phyloP scores from a whole-genome alignment of 2,113 vertebrate species.

The Gymnorhina tibicen region DNA sequence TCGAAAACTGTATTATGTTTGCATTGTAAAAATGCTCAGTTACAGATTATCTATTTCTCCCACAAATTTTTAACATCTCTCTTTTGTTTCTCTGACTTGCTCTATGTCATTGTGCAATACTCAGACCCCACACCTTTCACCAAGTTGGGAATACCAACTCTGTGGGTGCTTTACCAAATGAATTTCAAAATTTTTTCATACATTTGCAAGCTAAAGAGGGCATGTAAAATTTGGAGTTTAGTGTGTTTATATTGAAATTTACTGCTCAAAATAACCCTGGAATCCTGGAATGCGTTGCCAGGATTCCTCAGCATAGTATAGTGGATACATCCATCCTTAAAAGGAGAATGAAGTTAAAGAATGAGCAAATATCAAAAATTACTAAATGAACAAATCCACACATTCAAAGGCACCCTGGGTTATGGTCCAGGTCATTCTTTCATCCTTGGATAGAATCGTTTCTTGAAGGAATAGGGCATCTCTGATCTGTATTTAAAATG shows the following conservation, averaged over 20 bases:
- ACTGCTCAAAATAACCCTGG: neutral
- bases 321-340: neutral
- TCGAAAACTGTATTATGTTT: neutral
- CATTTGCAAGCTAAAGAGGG: neutral
- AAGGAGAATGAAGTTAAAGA: neutral
- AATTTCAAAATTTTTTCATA: neutral
- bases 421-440: neutral
- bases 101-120: neutral
- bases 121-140: neutral
- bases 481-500: neutral
- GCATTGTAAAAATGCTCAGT: neutral
- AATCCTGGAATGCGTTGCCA: neutral
- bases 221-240: neutral
- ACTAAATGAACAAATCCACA: neutral
- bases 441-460: neutral
- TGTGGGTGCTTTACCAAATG: neutral
- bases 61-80: neutral
- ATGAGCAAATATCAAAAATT: neutral
- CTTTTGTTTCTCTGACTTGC: neutral
- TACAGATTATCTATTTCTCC: neutral
- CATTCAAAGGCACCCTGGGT: neutral
- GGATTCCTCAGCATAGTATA: neutral
- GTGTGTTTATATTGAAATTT: slow-evolving; percentile 11
- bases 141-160: neutral
- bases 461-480: neutral